phyloP scores from a whole-genome alignment of 2,797 vertebrate species.

The Notolepis coatsorum region DNA sequence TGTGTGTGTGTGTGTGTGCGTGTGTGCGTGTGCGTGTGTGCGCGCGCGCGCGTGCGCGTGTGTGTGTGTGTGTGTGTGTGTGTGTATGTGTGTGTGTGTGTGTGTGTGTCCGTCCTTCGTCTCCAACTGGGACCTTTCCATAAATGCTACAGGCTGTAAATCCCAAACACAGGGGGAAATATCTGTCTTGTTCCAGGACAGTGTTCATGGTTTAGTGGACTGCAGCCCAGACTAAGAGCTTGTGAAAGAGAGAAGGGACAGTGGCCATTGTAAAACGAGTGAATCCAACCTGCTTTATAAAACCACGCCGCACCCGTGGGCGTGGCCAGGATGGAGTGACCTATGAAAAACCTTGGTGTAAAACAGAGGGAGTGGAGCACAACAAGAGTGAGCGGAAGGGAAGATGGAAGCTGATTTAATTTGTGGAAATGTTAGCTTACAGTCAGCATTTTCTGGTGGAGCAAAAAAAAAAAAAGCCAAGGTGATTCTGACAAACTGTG shows the following conservation, averaged over 20 bases:
- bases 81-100: conserved; percentile 35
- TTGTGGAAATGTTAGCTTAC: conserved; percentile 33
- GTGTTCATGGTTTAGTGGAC: conserved; percentile 58
- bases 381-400: conserved; percentile 2
- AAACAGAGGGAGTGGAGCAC: background rate
- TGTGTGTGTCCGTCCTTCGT: conserved; percentile 54
- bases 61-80: background rate
- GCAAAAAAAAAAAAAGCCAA: conserved; percentile 38
- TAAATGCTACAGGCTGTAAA: conserved; percentile 74
- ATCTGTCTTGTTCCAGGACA: conserved; percentile 58
- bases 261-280: conserved; percentile 14
- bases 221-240: conserved; percentile 32
- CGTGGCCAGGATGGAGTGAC: conserved; percentile 40
- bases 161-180: conserved; percentile 51
- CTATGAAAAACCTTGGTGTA: conserved; percentile 10
- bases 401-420: conserved; percentile 25
- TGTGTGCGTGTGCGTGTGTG: background rate
- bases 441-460: conserved; percentile 46
- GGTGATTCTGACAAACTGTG: conserved; percentile 53
- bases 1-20: background rate
- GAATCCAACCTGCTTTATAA: conserved; percentile 27
- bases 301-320: conserved; percentile 31
- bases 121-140: conserved; percentile 63
- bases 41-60: background rate
- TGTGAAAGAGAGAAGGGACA: conserved; percentile 29